These are phyloP conservation scores for Plecotus auritus DNA, from an alignment of 2,113 vertebrate genomes.

Conservation along the genomic window DNA sequence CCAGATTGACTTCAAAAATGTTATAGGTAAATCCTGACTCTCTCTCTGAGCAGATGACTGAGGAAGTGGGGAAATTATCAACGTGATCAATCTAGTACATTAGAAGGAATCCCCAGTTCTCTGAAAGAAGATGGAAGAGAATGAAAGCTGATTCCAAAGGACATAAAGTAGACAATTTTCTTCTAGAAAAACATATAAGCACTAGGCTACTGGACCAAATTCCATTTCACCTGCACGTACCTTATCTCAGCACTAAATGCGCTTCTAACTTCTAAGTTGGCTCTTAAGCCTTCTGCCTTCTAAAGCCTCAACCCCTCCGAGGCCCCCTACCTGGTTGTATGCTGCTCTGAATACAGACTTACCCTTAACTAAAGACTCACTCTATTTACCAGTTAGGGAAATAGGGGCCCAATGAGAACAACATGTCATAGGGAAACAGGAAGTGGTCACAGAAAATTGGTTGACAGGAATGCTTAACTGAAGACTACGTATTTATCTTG, in stretches of 20 bases:
- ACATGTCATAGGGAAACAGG: fast-evolving
- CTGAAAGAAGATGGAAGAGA: not conserved
- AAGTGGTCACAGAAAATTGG: not conserved
- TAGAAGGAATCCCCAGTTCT: not conserved
- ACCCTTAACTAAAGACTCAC: not conserved
- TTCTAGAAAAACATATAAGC: not conserved
- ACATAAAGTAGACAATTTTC: not conserved
- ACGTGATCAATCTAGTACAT: not conserved
- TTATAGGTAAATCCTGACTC: not conserved
- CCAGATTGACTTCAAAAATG: not conserved
- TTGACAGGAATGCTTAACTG: not conserved
- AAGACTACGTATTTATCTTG: not conserved
- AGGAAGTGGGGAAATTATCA: not conserved
- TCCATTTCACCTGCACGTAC: not conserved
- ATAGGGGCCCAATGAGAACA: not conserved
- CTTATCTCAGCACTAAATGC: not conserved
- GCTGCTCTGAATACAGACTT: not conserved
- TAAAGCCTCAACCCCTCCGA: not conserved
- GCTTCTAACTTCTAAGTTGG: not conserved
- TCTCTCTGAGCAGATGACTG: not conserved
- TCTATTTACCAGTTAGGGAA: not conserved
- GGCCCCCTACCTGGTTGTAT: not conserved
- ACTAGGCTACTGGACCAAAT: not conserved
- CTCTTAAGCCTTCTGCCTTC: not conserved
- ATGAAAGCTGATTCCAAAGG: not conserved